A percentile compares a stretch with the other conserved stretches of the same genome.
These are phyloP conservation scores for Sebastes hopkinsi DNA, from an alignment of 2,797 vertebrate species.

Conservation along the genomic window DNA sequence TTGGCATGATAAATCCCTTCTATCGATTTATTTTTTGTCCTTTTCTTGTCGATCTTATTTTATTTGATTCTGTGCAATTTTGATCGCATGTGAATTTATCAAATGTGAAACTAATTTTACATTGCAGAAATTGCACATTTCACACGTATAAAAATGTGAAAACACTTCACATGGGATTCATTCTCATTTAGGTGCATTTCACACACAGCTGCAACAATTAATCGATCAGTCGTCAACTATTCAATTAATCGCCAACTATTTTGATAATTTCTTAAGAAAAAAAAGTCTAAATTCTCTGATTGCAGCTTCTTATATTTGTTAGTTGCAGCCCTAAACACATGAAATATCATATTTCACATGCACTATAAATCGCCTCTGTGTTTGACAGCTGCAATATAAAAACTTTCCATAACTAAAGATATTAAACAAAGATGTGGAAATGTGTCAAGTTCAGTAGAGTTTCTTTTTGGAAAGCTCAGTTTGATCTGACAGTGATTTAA, in stretches of 20 bases:
- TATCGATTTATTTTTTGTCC: background rate
- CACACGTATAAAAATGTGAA: background rate
- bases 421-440: background rate
- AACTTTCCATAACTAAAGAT: background rate
- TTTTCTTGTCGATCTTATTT: background rate
- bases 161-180: too few species aligned
- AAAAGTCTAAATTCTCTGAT: too few species aligned
- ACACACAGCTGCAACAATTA: background rate
- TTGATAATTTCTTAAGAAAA: too few species aligned
- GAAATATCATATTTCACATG: too few species aligned
- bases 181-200: background rate
- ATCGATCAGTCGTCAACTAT: background rate
- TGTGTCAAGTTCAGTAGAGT: background rate
- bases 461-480: background rate
- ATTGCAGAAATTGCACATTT: background rate
- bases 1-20: background rate
- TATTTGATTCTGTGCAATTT: background rate
- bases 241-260: too few species aligned
- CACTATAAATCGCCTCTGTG: background rate
- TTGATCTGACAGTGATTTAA: background rate
- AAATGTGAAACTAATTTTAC: background rate
- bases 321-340: too few species aligned
- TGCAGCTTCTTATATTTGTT: too few species aligned
- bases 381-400: background rate
- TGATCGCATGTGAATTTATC: background rate